Evolutionary conservation across 2,797 vertebrate genomes (phyloP), one percentile per base, ranked within the genome.

Genomic region (Galagoides demidoff): DNA sequence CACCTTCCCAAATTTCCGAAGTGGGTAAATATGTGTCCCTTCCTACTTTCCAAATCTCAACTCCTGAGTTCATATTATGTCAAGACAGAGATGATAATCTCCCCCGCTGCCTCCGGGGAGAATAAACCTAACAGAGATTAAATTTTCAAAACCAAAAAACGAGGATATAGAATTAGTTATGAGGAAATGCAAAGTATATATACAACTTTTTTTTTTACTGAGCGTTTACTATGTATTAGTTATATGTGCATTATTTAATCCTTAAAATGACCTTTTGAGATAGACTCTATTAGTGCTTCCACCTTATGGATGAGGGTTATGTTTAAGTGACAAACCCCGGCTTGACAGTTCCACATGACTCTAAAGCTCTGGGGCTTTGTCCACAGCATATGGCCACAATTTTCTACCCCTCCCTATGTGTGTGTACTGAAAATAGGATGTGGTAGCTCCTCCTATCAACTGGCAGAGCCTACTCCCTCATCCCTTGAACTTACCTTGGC

Each of bases 361-460:
- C 68, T 64, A 89, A 63, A 89, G 61, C 31, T 39, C 34, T 22
- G 2, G 0, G 39, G 31, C 31, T 66, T 74, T 31, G 68, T 17
- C 22, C 52, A 59, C 0, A 3, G 39, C 43, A 71, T 31, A 34
- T 27, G 17, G 63, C 37, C 59, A 66, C 12, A 37, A 45, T 19
- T 43, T 68, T n/a, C 19, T 0, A 34, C 19, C 2, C 45, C 2
- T 63, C 7, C n/a, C 64, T n/a, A 74, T 29, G 14, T 0, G 1
- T n/a, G 10, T 17, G 25, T 23, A 49, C 37, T 79, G 45, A 87
- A 74, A 34, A 66, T 39, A 76, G 0, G 11, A 57, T 27, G 25
- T 2, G 7, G 45, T 3, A 3, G 31, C 16, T 84, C 17, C 29
- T 89, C 13, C 23, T 25, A 61, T 52, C 37, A 77, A 92, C 22